Conservation (phyloP, 2,113 vertebrate genomes). For the Noctilio leporinus region DNA sequence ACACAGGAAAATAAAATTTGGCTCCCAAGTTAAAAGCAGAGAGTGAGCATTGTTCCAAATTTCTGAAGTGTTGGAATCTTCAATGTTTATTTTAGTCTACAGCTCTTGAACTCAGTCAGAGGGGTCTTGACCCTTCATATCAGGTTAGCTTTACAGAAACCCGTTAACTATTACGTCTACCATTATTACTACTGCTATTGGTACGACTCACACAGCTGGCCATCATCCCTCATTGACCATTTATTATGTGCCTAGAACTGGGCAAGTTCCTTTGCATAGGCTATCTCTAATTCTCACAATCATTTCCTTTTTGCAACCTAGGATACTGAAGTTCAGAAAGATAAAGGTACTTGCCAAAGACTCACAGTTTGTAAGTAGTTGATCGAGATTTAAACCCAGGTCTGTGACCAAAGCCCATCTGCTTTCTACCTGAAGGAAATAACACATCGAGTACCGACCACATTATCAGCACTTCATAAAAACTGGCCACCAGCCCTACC, state of each 20-base stretch:
- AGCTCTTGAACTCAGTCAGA: background rate
- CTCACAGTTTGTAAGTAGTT: background rate
- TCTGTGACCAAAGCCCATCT: background rate
- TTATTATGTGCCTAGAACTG: background rate
- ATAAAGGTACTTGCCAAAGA: background rate
- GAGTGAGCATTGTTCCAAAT: background rate
- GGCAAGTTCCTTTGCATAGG: background rate
- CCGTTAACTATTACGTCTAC: background rate
- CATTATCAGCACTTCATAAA: background rate
- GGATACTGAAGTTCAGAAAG: background rate
- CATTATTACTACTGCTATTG: background rate
- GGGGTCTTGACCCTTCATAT: background rate
- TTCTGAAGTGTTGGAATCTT: background rate
- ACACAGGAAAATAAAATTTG: background rate
- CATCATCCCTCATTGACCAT: background rate
- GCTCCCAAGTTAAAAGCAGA: background rate
- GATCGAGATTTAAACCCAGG: background rate
- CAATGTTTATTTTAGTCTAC: background rate
- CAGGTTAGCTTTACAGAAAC: background rate
- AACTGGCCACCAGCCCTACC: background rate
- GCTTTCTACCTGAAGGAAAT: background rate
- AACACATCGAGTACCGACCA: background rate
- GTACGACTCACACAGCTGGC: background rate
- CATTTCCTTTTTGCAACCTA: background rate
- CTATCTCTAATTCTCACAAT: background rate